Percentiles rank a stretch among this genome's conserved stretches.
Evolutionary conservation across 1,140 invertebrate genomes (phyloP).

Genomic region (Caerostris darwini): DNA sequence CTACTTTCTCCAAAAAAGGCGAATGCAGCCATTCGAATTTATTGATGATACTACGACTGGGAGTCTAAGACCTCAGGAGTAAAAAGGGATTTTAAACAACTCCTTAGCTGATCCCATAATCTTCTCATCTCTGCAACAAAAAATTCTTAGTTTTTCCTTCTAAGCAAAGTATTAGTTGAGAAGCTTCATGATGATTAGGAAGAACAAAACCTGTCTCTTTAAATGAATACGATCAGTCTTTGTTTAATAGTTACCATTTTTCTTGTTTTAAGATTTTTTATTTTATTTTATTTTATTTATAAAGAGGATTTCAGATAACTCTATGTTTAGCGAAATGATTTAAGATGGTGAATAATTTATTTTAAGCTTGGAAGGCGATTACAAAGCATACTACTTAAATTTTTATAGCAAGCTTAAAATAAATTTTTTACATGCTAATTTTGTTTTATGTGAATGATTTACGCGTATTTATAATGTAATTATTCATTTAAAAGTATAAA

Average conservation of each 20-base stretch:
- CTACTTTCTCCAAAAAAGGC: neutral
- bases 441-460: too few species aligned
- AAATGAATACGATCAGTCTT: neutral
- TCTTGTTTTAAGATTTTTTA: too few species aligned
- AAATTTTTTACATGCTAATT: too few species aligned
- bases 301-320: too few species aligned
- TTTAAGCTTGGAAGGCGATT: too few species aligned
- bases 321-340: too few species aligned
- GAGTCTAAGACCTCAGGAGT: neutral
- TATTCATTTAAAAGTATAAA: too few species aligned
- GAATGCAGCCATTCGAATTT: neutral
- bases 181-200: neutral
- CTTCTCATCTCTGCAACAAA: neutral
- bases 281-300: too few species aligned
- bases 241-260: neutral
- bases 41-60: neutral
- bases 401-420: too few species aligned
- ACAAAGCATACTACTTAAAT: too few species aligned
- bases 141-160: neutral
- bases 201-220: neutral
- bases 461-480: too few species aligned
- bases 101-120: slow-evolving; percentile 15
- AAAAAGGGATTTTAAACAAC: slow-evolving; percentile 15
- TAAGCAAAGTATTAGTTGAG: neutral
- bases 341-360: too few species aligned